These are phyloP conservation scores for Trematomus loennbergii DNA, from an alignment of 2,113 vertebrate species.

Conservation along the genomic window DNA sequence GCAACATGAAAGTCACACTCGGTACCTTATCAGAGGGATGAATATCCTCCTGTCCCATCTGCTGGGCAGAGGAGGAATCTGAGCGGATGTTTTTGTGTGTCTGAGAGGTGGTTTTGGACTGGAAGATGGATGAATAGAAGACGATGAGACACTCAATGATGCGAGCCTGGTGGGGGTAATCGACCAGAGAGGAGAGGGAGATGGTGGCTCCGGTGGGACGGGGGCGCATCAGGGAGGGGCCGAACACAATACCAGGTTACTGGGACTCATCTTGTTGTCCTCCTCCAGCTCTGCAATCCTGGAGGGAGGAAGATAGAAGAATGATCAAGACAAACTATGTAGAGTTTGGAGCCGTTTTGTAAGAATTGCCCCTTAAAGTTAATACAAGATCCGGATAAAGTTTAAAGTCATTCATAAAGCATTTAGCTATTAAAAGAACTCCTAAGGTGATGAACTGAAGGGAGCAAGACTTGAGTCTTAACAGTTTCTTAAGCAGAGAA, in stretches of 20 bases:
- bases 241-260: constrained; percentile 96
- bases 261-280: constrained; percentile 97
- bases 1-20: no score
- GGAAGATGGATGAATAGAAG: constrained; percentile 89
- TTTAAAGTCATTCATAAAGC: no score
- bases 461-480: no score
- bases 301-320: background rate
- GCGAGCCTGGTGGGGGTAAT: constrained; percentile 96
- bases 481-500: no score
- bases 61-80: constrained; percentile 52
- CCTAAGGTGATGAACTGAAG: no score
- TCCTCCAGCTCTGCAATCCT: constrained; percentile 94
- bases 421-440: no score
- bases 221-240: constrained; percentile 94
- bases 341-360: background rate
- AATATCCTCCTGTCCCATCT: constrained; percentile 48
- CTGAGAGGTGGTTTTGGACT: constrained; percentile 59
- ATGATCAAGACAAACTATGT: background rate
- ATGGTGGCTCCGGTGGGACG: constrained; percentile 93
- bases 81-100: constrained; percentile 24
- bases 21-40: no score
- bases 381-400: no score
- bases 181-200: constrained; percentile 95
- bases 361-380: no score
- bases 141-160: constrained; percentile 92